Evolutionary conservation across 2,113 vertebrate species (phyloP).

Genomic region (Corythornis vintsioides): DNA sequence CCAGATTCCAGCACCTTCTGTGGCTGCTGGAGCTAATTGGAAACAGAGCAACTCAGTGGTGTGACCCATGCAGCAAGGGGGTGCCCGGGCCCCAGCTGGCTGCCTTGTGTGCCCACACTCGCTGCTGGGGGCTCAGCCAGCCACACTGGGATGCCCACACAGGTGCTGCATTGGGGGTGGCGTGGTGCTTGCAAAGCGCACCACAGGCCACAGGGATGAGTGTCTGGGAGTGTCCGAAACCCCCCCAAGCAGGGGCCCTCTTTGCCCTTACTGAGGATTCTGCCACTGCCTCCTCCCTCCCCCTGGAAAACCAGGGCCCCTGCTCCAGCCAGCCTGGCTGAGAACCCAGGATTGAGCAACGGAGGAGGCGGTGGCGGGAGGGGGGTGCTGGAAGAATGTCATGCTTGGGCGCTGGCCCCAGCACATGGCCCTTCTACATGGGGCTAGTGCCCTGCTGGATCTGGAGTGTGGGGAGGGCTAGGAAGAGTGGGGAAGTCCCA

Average conservation of each 20-base stretch:
- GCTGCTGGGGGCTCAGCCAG: rapidly evolving
- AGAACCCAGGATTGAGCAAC: conserved; percentile 62
- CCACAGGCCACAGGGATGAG: rapidly evolving
- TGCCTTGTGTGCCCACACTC: rapidly evolving
- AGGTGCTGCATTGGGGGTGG: rapidly evolving
- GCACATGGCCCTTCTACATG: neutral
- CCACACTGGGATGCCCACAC: rapidly evolving
- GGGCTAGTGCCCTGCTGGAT: neutral
- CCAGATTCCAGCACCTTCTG: conserved; percentile 59
- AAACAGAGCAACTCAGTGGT: conserved; percentile 53
- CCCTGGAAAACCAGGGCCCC: conserved; percentile 51
- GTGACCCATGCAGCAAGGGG: neutral
- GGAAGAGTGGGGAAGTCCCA: neutral
- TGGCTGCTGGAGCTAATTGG: conserved; percentile 43
- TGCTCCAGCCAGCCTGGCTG: conserved; percentile 56
- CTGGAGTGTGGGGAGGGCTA: rapidly evolving
- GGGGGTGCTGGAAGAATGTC: conserved; percentile 55
- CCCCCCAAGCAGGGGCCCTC: conserved; percentile 38
- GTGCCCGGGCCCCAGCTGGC: neutral
- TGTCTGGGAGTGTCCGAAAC: neutral
- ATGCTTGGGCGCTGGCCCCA: conserved; percentile 27
- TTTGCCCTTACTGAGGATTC: conserved; percentile 2
- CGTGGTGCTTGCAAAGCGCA: neutral
- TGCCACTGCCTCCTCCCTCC: conserved; percentile 45
- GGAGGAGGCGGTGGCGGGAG: conserved; percentile 15